Evolutionary conservation across 1,140 invertebrate species (phyloP).

Genomic region (Trachymyrmex cornetzi): DNA sequence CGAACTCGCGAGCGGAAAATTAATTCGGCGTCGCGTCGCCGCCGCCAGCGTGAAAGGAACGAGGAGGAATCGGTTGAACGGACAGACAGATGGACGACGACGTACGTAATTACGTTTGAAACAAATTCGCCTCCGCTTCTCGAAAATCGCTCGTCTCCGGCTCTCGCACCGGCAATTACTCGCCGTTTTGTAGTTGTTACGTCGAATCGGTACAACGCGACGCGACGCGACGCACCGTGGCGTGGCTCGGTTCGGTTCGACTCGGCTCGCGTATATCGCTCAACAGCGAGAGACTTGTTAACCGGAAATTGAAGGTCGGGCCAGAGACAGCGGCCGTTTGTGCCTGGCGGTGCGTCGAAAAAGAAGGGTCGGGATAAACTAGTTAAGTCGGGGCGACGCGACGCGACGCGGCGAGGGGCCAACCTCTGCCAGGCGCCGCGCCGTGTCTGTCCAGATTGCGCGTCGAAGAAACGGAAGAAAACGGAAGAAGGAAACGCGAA

Average conservation of each 20-base stretch:
- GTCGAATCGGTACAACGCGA: conserved; percentile 13
- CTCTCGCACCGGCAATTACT: conserved; percentile 30
- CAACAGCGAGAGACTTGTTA: conserved; percentile 52
- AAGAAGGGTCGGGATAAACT: conserved; percentile 73
- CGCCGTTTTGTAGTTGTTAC: conserved; percentile 62
- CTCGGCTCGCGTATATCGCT: conserved; percentile 30
- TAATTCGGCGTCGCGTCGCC: neutral
- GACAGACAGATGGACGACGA: neutral
- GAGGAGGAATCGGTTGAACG: conserved; percentile 39
- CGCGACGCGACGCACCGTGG: neutral
- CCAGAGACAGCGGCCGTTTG: conserved; percentile 58
- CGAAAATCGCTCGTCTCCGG: conserved; percentile 48
- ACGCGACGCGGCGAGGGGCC: conserved; percentile 40
- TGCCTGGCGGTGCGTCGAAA: conserved; percentile 72
- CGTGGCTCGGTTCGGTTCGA: neutral
- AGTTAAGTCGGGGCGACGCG: conserved; percentile 69
- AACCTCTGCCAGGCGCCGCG: conserved; percentile 71
- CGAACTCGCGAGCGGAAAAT: conserved; percentile 26
- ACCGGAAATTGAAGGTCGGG: conserved; percentile 76
- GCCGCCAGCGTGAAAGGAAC: neutral
- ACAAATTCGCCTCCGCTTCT: conserved; percentile 62
- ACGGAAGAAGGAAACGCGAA: conserved; percentile 65
- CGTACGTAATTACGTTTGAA: conserved; percentile 68
- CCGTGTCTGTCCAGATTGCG: conserved; percentile 70
- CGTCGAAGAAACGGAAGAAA: conserved; percentile 51